Base-by-base conservation (phyloP, 2,888 invertebrate species). In the Napeogenes inachia region DNA sequence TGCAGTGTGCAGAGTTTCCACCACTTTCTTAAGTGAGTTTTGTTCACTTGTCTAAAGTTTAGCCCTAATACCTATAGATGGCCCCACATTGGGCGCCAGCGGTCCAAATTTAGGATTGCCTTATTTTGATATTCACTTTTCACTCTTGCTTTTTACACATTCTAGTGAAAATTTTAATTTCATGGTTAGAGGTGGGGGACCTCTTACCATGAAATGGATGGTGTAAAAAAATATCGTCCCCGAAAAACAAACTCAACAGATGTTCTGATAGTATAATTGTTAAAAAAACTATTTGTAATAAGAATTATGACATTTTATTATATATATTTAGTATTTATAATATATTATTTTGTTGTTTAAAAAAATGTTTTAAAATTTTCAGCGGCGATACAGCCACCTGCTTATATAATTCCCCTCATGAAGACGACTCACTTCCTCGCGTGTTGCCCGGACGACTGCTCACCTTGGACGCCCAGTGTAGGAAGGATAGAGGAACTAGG, bases 301-400 rank as follows among this genome's bases (percentile, higher is more conserved):
- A 21, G 21, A 21, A 21, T 21, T 21, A 21, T 21, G 21, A 38
- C 38, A 38, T 38, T 8, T 38, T 38, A 38, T n/a, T n/a, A n/a
- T n/a, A n/a, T 4, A 35, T 4, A 35, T 35, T 0, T 35, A 5
- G 2, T 13, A 35, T n/a, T 54, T 42, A 13, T 3, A n/a, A 21
- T 33, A 2, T 59, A 21, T 61, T 55, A 1, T 21, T 59, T 61
- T 56, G 55, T 50, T 57, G 3, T 35, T 53, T 42, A 5, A 5
- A 4, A 6, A 35, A 32, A 32, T 45, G 30, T n/a, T 32, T 53
- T 13, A 45, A 50, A 21, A 30, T 35, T 92, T 92, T 61, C 85
- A 98, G 98, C 82, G 98, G 98, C 60, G 98, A 98, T 79, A 98
- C 98, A 57, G 97, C 98, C 59, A 97, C 97, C 21, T 98, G 98